A percentile compares a stretch with the other conserved stretches of the same genome.
Conservation (phyloP, 2,888 invertebrate genomes). For the Drosophila rellima region DNA sequence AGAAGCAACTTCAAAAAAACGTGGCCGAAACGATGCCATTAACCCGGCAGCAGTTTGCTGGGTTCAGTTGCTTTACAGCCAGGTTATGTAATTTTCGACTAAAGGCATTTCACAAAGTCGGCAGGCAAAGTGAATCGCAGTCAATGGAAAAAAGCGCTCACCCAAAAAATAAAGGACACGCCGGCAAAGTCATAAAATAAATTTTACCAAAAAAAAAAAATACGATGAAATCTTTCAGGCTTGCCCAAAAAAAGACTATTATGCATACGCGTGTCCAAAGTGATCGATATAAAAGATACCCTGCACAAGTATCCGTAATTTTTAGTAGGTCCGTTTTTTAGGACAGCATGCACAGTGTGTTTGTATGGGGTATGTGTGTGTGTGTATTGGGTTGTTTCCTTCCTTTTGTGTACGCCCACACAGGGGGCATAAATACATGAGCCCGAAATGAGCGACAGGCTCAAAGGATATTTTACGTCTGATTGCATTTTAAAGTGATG, state of each 20-base stretch:
- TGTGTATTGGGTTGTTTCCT: constrained; percentile 2
- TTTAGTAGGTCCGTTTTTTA: neutral
- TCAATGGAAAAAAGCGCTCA: constrained; percentile 32
- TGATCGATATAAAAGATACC: neutral
- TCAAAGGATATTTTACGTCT: constrained; percentile 71
- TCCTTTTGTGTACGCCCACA: constrained; percentile 11
- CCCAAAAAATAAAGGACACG: constrained; percentile 53
- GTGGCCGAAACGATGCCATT: constrained; percentile 55
- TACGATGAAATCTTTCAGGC: constrained; percentile 1
- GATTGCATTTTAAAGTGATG: constrained; percentile 73
- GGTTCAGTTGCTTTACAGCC: constrained; percentile 33
- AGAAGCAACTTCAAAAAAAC: constrained; percentile 26
- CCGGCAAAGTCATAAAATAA: constrained; percentile 55
- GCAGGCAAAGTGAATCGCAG: constrained; percentile 33
- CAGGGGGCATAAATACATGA: constrained; percentile 50
- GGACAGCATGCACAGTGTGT: neutral
- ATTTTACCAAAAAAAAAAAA: constrained; percentile 33
- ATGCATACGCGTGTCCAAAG: constrained; percentile 24
- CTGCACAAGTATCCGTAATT: neutral
- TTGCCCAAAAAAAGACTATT: constrained; percentile 36
- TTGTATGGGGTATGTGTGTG: constrained; percentile 11
- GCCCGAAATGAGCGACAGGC: constrained; percentile 56
- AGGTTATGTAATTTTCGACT: constrained; percentile 37
- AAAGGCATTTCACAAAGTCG: constrained; percentile 5
- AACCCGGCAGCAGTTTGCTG: constrained; percentile 37